Evolutionary conservation across 2,113 vertebrate species (phyloP), one percentile per base, ranked within the genome.

Genomic region (Amia ocellicauda): DNA sequence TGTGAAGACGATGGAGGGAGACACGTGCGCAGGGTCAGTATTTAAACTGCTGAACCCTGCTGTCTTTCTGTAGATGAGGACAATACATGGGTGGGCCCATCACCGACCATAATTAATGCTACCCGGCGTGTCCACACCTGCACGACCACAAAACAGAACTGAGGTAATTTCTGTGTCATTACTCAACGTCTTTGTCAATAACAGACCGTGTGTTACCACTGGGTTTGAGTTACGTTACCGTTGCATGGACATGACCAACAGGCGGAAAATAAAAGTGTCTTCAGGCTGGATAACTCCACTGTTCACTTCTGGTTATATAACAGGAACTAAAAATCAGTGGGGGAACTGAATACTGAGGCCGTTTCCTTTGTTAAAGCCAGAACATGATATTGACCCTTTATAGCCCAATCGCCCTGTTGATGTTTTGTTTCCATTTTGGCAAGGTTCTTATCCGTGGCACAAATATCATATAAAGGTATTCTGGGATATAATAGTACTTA

Each of bases 81-180:
- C 60, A 47, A 76, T 74, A 75, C 78, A 77, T 83, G 81, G 83
- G 81, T 82, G 80, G 82, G 74, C 80, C 74, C 17, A 40, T 59
- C 16, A 20, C 29, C 47, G 42, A 66, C 31, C 2, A 36, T 65
- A 66, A 66, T 69, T 64, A 65, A 58, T 70, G 60, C 66, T 67
- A 31, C 68, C 42, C 67, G 68, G 84, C 76, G 53, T 79, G 81
- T 86, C 74, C 78, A 72, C 77, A 83, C 79, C 81, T 82, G 81
- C 19, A 72, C 70, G 68, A 63, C 73, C 60, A 58, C 65, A 69
- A 61, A 47, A 59, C 63, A 68, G 22, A 29, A 54, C 63, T 24
- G 55, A 40, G 75, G 53, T 69, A 67, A 63, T 64, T 63, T 70
- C 60, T 69, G 36, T 58, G 57, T 77, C 77, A 79, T 81, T 83